Base-by-base conservation (phyloP, 2,113 vertebrate species). In the Pachycephala philippinensis region DNA sequence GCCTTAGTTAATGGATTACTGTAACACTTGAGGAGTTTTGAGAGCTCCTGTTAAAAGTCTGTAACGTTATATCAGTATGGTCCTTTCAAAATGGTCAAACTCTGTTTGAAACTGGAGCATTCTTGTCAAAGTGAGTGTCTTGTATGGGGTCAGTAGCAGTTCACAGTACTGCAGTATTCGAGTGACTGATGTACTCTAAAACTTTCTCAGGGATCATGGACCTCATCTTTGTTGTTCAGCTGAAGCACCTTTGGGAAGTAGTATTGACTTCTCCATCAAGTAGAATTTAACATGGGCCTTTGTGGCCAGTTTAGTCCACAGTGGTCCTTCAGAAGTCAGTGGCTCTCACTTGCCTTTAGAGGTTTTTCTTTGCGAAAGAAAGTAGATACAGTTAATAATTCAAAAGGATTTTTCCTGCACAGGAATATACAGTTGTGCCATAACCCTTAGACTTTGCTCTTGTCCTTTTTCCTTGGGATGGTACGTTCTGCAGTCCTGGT, bases 1-100 rank as follows among this genome's bases (percentile, higher is more conserved):
- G 11, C 27, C 28, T 47, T 90, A 63, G 15, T 56, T 82, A 37
- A 69, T 9, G 77, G 69, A 14, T 70, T 76, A 19, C 49, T 75
- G 23, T 19, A 76, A 74, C 83, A 28, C 21, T 79, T 33, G 52
- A 83, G 77, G 75, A 71, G 16, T 56, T 93, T 72, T 72, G 60
- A 20, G 16, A 61, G 35, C 27, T 89, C 16, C 23, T 75, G 4
- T 89, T 87, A 23, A 17, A 93, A 68, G 27, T n/a, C n/a, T 72
- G 45, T 24, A 17, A 54, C 0, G 0, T 72, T 77, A 0, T 53
- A 47, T 79, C 23, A 42, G 16, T 39, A 8, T 74, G 16, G 21
- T 65, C 23, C 45, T 75, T 93, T 40, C n/a, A 35, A 33, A 61
- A 15, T 23, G 45, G 64, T 26, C 60, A 39, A 40, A 40, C 56